These are phyloP conservation scores for Otis tarda DNA, from an alignment of 2,113 vertebrate species.

Conservation along the genomic window DNA sequence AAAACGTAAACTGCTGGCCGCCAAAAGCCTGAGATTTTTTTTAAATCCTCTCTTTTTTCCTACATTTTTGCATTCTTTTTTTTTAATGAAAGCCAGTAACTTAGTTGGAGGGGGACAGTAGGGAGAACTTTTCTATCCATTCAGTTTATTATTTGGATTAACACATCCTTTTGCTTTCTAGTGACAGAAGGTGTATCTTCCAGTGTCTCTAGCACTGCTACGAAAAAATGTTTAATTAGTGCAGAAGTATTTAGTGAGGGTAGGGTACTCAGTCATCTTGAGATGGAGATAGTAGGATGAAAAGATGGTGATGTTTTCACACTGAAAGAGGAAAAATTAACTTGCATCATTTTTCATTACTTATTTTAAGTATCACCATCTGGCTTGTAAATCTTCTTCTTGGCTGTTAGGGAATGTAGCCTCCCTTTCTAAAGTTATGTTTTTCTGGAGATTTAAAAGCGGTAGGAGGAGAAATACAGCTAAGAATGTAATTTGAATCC, in stretches of 20 bases:
- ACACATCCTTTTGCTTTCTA: not conserved
- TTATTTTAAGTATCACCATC: slow-evolving; percentile 37
- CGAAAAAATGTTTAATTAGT: not conserved
- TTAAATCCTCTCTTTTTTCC: not conserved
- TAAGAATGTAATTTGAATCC: not conserved
- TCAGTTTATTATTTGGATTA: not conserved
- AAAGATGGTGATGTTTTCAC: not conserved
- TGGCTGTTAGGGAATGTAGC: not conserved
- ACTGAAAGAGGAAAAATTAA: not conserved
- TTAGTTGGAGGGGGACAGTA: fast-evolving
- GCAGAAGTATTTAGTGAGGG: not conserved
- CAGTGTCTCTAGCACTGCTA: not conserved
- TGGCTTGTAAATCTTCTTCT: slow-evolving; percentile 48
- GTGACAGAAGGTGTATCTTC: not conserved
- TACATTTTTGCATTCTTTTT: not conserved
- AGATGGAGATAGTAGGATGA: not conserved
- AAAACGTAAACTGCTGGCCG: not conserved
- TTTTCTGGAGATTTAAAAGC: not conserved
- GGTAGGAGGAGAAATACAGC: not conserved
- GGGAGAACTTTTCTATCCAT: not conserved
- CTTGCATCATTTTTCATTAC: not conserved
- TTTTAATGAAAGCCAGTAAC: not conserved
- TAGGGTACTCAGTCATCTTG: not conserved
- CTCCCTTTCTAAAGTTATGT: not conserved
- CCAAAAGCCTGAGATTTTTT: not conserved